phyloP scores from a whole-genome alignment of 2,797 vertebrate genomes.

The Enteromius unitaeniatus region DNA sequence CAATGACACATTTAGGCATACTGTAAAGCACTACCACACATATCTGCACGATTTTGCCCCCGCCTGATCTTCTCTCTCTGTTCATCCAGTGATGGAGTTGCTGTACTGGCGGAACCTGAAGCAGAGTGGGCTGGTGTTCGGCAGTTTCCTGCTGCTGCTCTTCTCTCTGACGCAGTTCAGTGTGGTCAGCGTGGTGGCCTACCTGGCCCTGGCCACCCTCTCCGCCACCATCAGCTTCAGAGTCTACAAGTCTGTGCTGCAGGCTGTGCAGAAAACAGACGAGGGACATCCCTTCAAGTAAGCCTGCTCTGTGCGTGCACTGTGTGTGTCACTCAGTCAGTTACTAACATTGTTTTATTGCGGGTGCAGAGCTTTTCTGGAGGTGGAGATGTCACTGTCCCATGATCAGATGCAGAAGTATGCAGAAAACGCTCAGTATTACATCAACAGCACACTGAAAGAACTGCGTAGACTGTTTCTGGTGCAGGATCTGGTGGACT shows the following conservation, averaged over 20 bases:
- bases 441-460: slow-evolving; percentile 82
- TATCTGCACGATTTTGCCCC: not conserved
- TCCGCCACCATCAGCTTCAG: slow-evolving; percentile 96
- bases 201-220: slow-evolving; percentile 89
- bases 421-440: slow-evolving; percentile 82
- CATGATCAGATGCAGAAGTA: slow-evolving; percentile 90
- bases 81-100: slow-evolving; percentile 84
- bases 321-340: not conserved
- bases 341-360: slow-evolving; percentile 4
- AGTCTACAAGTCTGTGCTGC: slow-evolving; percentile 94
- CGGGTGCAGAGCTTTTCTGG: slow-evolving; percentile 82
- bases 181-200: slow-evolving; percentile 91
- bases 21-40: not conserved
- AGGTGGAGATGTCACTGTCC: slow-evolving; percentile 87
- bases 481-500: slow-evolving; percentile 92
- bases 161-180: slow-evolving; percentile 93
- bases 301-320: slow-evolving; percentile 60
- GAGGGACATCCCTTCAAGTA: slow-evolving; percentile 95
- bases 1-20: slow-evolving; percentile 9
- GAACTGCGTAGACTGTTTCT: slow-evolving; percentile 89
- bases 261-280: slow-evolving; percentile 93
- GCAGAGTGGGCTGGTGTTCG: slow-evolving; percentile 85
- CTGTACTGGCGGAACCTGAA: slow-evolving; percentile 91
- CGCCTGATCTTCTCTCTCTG: slow-evolving; percentile 1
- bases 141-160: slow-evolving; percentile 86